Evolutionary conservation across 2,888 invertebrate species (phyloP), one percentile per base, ranked within the genome.

Genomic region (Caenorhabditis uteleia): DNA sequence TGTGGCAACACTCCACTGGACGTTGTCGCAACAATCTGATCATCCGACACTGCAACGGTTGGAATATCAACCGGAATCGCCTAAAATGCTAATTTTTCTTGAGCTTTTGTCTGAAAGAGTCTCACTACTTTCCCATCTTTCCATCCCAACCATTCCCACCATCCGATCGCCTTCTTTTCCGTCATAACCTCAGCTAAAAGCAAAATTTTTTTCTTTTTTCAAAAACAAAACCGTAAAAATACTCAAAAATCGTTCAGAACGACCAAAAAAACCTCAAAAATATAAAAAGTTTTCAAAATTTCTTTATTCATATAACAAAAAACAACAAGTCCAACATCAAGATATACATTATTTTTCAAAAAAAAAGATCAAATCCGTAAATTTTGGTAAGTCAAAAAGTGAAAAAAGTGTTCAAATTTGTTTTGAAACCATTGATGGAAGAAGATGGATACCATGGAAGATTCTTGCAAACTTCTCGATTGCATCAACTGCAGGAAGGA

Each of bases 381-480:
- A 25, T 12, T 23, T 25, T 21, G 25, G n/a, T 25, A 23, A 6
- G 3, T 6, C 14, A 21, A 21, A 14, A 40, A n/a, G 25, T 16
- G 5, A 38, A 16, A 38, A 38, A 20, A 16, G 18, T 6, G 8
- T 25, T 40, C 25, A n/a, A 12, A 12, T 16, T 2, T 16, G n/a
- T 27, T n/a, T 27, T 16, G 42, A 43, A 3, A 16, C n/a, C 42
- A 43, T 43, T 43, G 42, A 31, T 1, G 51, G 34, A 34, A 59
- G 33, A 3, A 65, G 45, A 26, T 34, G 46, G 14, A 59, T 33
- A 31, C 47, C 25, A 20, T 70, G 53, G 39, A 75, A 75, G 2
- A 68, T 64, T 46, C 43, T 44, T 1, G 68, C 47, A 56, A 75
- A 75, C 42, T 58, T 48, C n/a, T 75, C 75, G 7, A 72, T 12